phyloP scores from a whole-genome alignment of 37 sponge, comb jelly and placozoan species.

The Spongilla lacustris region DNA sequence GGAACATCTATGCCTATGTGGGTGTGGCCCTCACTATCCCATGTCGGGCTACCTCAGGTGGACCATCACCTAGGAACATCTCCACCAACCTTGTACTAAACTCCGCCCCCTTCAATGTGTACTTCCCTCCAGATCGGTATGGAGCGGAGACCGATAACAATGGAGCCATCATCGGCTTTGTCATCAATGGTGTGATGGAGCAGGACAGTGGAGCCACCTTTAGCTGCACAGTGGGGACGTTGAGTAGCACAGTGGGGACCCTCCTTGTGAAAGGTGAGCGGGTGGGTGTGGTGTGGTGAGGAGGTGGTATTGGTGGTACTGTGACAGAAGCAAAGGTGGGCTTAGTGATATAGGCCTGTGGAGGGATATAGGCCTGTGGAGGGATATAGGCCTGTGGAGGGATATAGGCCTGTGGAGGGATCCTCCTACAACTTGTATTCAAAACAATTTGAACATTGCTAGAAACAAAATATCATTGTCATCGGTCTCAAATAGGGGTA shows the following conservation, averaged over 20 bases:
- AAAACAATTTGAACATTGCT: too few species aligned
- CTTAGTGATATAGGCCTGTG: too few species aligned
- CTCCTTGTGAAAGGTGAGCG: background rate
- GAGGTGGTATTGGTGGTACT: too few species aligned
- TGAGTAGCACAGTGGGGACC: background rate
- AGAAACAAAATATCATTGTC: too few species aligned
- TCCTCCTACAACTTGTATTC: too few species aligned
- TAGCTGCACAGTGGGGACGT: background rate
- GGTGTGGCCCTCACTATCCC: background rate
- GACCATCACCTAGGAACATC: background rate
- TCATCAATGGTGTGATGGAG: background rate
- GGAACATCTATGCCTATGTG: background rate
- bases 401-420: too few species aligned
- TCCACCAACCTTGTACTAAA: background rate
- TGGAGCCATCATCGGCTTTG: background rate
- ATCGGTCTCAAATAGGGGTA: too few species aligned
- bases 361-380: too few species aligned
- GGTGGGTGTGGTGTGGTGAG: too few species aligned
- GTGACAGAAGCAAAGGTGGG: too few species aligned
- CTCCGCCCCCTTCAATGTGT: background rate
- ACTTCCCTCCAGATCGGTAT: background rate
- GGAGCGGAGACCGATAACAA: background rate
- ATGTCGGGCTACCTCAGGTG: background rate
- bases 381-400: too few species aligned
- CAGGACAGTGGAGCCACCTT: background rate